A percentile compares a stretch with the other conserved stretches of the same genome.
Evolutionary conservation across 2,113 vertebrate species (phyloP).

Genomic region (Macrotus californicus): DNA sequence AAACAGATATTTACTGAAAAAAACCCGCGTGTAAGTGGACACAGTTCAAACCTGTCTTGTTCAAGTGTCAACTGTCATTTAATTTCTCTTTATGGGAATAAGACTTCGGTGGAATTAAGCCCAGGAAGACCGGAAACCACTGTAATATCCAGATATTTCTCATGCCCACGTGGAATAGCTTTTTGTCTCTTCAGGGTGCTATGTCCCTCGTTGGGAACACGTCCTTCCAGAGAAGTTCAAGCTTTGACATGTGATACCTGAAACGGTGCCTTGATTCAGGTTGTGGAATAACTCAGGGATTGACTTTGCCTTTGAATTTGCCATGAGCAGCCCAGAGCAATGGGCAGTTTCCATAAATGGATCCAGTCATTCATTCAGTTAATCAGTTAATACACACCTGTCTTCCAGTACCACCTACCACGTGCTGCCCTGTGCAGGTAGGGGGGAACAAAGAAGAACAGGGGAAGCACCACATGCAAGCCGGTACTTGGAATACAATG

Average conservation of each 20-base stretch:
- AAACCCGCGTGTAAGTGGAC: background rate
- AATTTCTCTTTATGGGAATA: background rate
- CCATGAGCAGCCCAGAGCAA: background rate
- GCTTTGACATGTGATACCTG: background rate
- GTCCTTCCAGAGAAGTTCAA: background rate
- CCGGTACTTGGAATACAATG: no score
- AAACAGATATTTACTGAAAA: background rate
- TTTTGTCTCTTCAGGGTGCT: background rate
- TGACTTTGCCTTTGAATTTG: background rate
- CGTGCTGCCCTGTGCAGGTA: no score
- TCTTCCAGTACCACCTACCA: no score
- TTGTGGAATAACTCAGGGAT: background rate
- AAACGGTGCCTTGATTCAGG: background rate
- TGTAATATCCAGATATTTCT: background rate
- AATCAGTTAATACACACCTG: background rate
- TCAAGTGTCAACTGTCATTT: background rate
- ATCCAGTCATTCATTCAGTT: background rate
- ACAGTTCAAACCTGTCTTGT: background rate
- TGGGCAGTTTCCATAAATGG: background rate
- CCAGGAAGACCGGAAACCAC: background rate
- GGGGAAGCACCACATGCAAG: no score
- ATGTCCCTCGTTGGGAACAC: background rate
- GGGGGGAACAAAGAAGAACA: background rate
- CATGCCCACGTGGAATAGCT: accelerated
- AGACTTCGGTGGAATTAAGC: background rate